phyloP scores from a whole-genome alignment of 2,113 vertebrate species.

The Hiodon tergisus region DNA sequence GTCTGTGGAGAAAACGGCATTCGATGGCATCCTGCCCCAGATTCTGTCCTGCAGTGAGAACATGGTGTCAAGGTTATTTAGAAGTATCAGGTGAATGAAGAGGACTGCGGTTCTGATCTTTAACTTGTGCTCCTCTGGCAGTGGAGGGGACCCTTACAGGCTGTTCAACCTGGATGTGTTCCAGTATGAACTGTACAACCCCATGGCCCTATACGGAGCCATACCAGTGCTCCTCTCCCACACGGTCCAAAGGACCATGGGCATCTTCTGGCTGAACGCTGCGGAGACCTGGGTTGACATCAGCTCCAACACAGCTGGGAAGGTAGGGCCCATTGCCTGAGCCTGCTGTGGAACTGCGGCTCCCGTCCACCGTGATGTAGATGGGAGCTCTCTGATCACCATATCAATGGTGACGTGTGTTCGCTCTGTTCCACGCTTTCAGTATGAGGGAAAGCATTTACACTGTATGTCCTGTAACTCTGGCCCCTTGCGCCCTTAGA shows the following conservation, averaged over 20 bases:
- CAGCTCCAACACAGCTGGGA: slow-evolving; percentile 82
- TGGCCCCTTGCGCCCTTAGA: slow-evolving; percentile 52
- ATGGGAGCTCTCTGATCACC: no score
- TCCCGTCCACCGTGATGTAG: not conserved
- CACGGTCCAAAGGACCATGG: slow-evolving; percentile 69
- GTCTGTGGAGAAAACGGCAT: not conserved
- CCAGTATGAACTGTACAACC: slow-evolving; percentile 84
- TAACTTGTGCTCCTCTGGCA: slow-evolving; percentile 40
- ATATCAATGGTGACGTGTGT: no score
- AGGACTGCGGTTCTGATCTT: not conserved
- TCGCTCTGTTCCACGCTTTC: no score
- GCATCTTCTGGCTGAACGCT: slow-evolving; percentile 90
- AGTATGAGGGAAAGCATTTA: not conserved
- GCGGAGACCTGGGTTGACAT: slow-evolving; percentile 93
- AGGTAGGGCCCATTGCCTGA: slow-evolving; percentile 54
- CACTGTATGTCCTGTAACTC: not conserved
- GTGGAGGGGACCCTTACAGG: slow-evolving; percentile 83
- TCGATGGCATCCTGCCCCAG: not conserved
- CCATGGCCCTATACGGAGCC: slow-evolving; percentile 85
- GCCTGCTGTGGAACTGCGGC: not conserved
- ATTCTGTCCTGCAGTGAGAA: no score
- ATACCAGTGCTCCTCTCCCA: slow-evolving; percentile 85
- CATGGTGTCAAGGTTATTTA: no score
- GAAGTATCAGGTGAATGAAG: not conserved
- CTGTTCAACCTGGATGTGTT: slow-evolving; percentile 92